A percentile compares a stretch with the other conserved stretches of the same genome.
Conservation (phyloP, 2,113 vertebrate genomes). For the Mirounga angustirostris region DNA sequence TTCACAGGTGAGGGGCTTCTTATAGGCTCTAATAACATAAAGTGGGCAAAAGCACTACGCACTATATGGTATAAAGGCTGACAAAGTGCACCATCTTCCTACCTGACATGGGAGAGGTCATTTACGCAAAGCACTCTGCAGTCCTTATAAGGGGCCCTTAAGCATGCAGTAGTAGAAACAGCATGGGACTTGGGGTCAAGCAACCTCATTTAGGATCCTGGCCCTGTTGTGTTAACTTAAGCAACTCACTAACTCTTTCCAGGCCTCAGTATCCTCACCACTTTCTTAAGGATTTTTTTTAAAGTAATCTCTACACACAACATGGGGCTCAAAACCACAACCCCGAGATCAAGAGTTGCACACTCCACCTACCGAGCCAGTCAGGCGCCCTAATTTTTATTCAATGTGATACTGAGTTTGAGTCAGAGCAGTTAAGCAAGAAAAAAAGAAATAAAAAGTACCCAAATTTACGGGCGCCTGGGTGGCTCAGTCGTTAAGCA, state of each 20-base stretch:
- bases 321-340: not conserved
- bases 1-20: not conserved
- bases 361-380: not conserved
- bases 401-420: not conserved
- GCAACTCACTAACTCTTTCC: not conserved
- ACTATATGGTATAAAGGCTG: not conserved
- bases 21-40: constrained; percentile 1
- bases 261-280: not conserved
- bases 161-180: not conserved
- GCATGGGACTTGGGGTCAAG: not conserved
- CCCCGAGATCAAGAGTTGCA: not conserved
- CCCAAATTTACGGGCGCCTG: not conserved
- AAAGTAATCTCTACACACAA: not conserved
- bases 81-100: not conserved
- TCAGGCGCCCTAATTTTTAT: not conserved
- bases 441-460: not conserved
- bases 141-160: not conserved
- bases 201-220: not conserved
- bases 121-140: not conserved
- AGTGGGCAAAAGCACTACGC: not conserved
- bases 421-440: not conserved
- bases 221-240: not conserved
- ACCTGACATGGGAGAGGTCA: not conserved
- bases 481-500: too few species aligned
- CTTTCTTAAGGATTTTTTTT: not conserved